A percentile compares a stretch with the other conserved stretches of the same genome.
phyloP scores from a whole-genome alignment of 2,797 vertebrate genomes.

The Lepus oiostolus region DNA sequence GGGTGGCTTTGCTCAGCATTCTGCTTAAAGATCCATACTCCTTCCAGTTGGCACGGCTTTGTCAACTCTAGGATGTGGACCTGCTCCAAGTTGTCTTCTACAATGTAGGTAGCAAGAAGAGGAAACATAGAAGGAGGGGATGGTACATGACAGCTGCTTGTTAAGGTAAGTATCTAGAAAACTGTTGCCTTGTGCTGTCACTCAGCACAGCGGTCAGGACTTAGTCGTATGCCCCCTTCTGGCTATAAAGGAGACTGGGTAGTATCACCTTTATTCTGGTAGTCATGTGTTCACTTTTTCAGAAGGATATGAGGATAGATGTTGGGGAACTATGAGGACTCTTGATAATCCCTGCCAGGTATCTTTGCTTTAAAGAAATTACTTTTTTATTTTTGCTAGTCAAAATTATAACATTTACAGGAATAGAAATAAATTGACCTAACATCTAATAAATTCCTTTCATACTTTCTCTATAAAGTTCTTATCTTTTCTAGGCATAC shows the following conservation, averaged over 20 bases:
- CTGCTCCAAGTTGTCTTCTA: not conserved
- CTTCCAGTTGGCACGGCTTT: not conserved
- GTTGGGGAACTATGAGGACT: not conserved
- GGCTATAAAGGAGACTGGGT: not conserved
- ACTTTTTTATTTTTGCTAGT: conserved; percentile 40
- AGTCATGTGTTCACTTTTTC: not conserved
- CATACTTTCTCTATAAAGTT: not conserved
- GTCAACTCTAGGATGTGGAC: not conserved
- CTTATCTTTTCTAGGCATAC: not conserved
- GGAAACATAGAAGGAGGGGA: not conserved
- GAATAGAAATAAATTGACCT: conserved; percentile 4
- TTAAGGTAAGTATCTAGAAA: not conserved
- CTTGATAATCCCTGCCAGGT: not conserved
- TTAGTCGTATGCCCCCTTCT: not conserved
- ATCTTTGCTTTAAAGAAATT: conserved; percentile 41
- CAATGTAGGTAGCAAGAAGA: not conserved
- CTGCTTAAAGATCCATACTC: not conserved
- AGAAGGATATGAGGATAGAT: not conserved
- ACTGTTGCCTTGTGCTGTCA: not conserved
- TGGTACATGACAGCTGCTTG: not conserved
- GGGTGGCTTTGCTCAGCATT: not conserved
- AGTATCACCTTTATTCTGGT: not conserved
- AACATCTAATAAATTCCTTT: not conserved
- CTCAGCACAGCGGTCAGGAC: not conserved
- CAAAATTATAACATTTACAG: not conserved